phyloP scores from a whole-genome alignment of 2,113 vertebrate species.

The Perognathus longimembris region DNA sequence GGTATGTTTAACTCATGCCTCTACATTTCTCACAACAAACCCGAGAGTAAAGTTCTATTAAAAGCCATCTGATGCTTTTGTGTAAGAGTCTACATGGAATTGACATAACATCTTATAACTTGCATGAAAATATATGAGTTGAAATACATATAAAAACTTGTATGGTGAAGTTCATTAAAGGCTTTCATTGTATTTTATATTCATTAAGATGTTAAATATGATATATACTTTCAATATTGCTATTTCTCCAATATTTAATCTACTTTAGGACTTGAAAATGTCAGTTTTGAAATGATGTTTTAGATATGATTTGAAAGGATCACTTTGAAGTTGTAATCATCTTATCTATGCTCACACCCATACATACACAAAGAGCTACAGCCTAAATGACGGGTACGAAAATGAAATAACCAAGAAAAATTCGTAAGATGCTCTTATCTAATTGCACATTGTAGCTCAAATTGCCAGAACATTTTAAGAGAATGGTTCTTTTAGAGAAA shows the following conservation, averaged over 20 bases:
- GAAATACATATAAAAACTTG: neutral
- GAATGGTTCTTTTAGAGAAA: neutral
- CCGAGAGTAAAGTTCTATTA: no score
- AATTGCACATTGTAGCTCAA: neutral
- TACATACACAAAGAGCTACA: neutral
- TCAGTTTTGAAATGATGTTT: neutral
- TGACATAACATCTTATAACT: neutral
- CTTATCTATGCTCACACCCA: neutral
- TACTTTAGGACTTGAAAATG: neutral
- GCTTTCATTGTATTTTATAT: neutral
- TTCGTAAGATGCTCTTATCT: constrained; percentile 1
- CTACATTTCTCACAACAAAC: no score
- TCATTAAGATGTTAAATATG: neutral
- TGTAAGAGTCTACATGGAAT: neutral
- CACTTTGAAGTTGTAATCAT: neutral
- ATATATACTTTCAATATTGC: neutral
- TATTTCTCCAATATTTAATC: neutral
- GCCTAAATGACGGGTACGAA: neutral
- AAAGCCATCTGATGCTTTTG: neutral
- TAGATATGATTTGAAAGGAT: neutral
- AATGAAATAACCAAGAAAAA: neutral
- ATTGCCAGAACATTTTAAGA: constrained; percentile 26
- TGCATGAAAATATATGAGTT: neutral
- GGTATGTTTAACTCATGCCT: no score
- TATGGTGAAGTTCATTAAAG: neutral